Conservation (phyloP, 2,797 vertebrate species). For the Synaphobranchus kaupii region DNA sequence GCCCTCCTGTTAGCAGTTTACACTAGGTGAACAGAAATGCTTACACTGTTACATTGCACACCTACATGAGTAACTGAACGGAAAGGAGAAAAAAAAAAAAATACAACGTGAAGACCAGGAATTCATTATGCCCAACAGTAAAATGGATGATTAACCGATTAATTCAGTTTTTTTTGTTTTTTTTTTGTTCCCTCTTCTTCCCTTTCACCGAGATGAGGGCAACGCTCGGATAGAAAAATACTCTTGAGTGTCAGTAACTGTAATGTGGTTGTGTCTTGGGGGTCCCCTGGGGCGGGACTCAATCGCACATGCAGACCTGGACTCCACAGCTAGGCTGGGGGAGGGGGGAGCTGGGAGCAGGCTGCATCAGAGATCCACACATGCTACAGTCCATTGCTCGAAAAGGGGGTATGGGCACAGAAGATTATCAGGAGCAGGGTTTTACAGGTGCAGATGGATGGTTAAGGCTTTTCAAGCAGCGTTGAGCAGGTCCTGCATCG, state of each 20-base stretch:
- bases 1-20: constrained; percentile 66
- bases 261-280: constrained; percentile 57
- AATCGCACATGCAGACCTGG: constrained; percentile 46
- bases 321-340: constrained; percentile 60
- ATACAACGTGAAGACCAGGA: constrained; percentile 59
- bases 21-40: constrained; percentile 70
- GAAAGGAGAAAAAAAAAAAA: constrained; percentile 46
- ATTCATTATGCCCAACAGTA: constrained; percentile 68
- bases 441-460: constrained; percentile 62
- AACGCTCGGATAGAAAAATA: constrained; percentile 78
- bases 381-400: constrained; percentile 72
- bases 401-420: constrained; percentile 66
- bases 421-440: constrained; percentile 80
- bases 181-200: constrained; percentile 47
- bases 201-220: constrained; percentile 63
- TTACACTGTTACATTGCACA: constrained; percentile 69
- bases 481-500: constrained; percentile 94
- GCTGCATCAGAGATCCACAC: constrained; percentile 70
- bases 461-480: constrained; percentile 83
- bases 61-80: constrained; percentile 65
- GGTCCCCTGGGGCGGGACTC: constrained; percentile 48
- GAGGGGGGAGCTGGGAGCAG: constrained; percentile 56
- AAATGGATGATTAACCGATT: constrained; percentile 56
- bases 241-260: constrained; percentile 70
- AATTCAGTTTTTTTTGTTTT: constrained; percentile 30